Conservation (phyloP, 2,797 vertebrate genomes). For the Buceros bicornis region DNA sequence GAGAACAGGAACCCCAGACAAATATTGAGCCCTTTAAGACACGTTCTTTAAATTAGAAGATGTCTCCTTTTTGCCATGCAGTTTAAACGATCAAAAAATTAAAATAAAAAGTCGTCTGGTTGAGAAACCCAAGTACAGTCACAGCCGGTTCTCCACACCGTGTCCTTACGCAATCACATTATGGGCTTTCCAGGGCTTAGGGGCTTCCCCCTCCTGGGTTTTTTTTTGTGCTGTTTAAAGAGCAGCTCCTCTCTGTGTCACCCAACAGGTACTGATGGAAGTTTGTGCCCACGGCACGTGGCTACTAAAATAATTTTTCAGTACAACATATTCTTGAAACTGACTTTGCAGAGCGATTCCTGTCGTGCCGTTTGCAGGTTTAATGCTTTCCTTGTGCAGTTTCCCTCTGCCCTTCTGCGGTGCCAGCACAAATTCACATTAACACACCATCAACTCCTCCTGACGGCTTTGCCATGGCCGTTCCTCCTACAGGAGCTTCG, state of each 20-base stretch:
- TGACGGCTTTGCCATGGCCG: background rate
- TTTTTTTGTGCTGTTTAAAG: background rate
- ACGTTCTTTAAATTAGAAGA: background rate
- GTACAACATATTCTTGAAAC: background rate
- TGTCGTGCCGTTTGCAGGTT: rapidly evolving
- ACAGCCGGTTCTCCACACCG: background rate
- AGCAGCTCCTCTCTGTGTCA: background rate
- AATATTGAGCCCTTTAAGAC: background rate
- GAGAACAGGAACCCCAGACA: background rate
- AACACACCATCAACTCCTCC: background rate
- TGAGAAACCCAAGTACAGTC: background rate
- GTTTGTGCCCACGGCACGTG: rapidly evolving
- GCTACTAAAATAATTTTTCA: background rate
- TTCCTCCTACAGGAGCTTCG: background rate
- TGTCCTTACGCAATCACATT: background rate
- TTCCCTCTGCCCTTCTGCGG: background rate
- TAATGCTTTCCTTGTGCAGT: rapidly evolving
- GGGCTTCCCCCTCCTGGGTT: background rate
- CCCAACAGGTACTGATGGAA: background rate
- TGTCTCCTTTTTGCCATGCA: background rate
- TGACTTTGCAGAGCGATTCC: rapidly evolving
- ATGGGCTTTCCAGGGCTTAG: background rate
- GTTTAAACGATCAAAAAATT: rapidly evolving
- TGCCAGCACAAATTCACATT: background rate
- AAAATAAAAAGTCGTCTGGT: background rate